These are phyloP conservation scores for Anas flavirostris DNA, from an alignment of 2,797 vertebrate species.

Conservation along the genomic window DNA sequence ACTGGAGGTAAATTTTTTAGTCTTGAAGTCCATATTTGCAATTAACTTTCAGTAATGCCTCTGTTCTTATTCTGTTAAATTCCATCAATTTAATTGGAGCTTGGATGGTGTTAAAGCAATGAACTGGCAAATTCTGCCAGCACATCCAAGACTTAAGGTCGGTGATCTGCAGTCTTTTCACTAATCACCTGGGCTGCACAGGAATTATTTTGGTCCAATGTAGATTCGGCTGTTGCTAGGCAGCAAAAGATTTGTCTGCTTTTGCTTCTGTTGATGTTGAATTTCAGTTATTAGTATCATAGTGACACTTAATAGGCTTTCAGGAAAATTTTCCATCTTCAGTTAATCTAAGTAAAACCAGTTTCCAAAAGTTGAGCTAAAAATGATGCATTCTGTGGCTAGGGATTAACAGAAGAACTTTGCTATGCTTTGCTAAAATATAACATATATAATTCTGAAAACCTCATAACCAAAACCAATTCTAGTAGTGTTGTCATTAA, in stretches of 20 bases:
- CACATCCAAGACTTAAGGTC: neutral
- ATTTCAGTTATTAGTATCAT: neutral
- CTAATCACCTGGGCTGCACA: neutral
- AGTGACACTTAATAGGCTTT: neutral
- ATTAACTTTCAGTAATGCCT: neutral
- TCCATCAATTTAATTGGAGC: neutral
- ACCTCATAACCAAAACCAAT: neutral
- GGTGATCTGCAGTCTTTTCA: neutral
- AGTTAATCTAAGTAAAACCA: neutral
- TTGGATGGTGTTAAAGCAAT: neutral
- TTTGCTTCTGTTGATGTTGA: neutral
- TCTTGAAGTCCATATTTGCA: neutral
- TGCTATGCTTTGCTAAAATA: neutral
- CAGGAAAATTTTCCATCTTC: neutral
- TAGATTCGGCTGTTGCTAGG: neutral
- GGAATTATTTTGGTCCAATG: neutral
- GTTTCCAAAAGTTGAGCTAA: neutral
- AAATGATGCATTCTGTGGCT: neutral
- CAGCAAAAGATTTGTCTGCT: neutral
- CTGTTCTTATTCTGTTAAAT: slow-evolving; percentile 12
- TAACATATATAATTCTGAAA: neutral
- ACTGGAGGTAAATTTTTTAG: neutral
- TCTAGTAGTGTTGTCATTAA: neutral
- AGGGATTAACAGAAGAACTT: neutral
- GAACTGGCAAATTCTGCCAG: neutral